Evolutionary conservation across 2,888 invertebrate species (phyloP).

Genomic region (Teinopalpus imperialis): DNA sequence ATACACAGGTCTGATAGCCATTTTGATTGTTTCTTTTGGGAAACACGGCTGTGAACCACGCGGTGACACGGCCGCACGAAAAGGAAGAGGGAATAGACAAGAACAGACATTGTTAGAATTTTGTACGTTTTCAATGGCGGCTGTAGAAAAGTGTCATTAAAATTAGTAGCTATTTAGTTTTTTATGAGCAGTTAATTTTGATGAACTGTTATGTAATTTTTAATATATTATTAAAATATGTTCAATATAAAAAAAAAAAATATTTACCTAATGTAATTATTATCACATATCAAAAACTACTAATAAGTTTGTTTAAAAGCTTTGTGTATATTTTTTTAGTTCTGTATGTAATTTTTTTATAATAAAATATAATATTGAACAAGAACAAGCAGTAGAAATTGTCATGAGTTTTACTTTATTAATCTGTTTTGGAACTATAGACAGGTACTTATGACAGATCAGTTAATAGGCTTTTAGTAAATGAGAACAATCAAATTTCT

Average conservation of each 20-base stretch:
- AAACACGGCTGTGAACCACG: constrained; percentile 76
- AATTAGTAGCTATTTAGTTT: no score
- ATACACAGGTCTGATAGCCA: constrained; percentile 95
- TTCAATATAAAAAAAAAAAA: not conserved
- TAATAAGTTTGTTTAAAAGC: no score
- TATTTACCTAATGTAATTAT: not conserved
- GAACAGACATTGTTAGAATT: constrained; percentile 57
- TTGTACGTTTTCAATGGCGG: constrained; percentile 48
- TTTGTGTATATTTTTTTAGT: no score
- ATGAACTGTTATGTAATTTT: no score
- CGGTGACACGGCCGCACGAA: constrained; percentile 80
- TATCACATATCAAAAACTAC: not conserved
- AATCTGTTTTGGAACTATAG: constrained; percentile 47
- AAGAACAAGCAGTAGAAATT: no score
- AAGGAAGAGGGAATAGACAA: constrained; percentile 77
- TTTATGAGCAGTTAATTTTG: no score
- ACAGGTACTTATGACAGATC: constrained; percentile 61
- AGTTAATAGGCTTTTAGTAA: constrained; percentile 39
- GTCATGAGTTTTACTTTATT: constrained; percentile 1
- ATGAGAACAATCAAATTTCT: constrained; percentile 51
- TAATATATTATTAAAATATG: no score
- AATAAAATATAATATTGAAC: no score
- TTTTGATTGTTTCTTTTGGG: constrained; percentile 77
- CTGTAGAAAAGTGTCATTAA: constrained; percentile 12
- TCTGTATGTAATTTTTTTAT: no score